These are phyloP conservation scores for Peromyscus eremicus DNA, from an alignment of 2,797 vertebrate species.

Conservation along the genomic window DNA sequence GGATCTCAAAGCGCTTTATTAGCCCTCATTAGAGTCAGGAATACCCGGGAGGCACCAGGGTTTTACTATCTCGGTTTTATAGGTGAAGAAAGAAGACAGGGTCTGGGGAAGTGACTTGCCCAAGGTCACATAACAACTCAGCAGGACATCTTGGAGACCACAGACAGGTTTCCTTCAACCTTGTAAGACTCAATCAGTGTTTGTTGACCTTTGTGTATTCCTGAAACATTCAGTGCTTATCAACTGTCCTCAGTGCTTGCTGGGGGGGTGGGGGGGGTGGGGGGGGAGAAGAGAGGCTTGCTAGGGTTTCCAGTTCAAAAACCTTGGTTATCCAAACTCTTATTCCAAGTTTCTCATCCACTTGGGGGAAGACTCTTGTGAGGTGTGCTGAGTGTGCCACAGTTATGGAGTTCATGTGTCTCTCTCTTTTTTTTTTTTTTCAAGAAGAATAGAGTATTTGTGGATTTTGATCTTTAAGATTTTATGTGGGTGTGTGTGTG, in stretches of 20 bases:
- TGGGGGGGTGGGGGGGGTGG: background rate
- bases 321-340: background rate
- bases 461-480: background rate
- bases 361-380: background rate
- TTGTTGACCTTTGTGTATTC: background rate
- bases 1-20: conserved; percentile 81
- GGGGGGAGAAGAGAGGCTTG: background rate
- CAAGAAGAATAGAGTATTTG: background rate
- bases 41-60: conserved; percentile 67
- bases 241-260: background rate
- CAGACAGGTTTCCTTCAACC: conserved; percentile 50
- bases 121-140: conserved; percentile 72
- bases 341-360: background rate
- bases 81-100: conserved; percentile 65
- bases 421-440: background rate
- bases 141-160: conserved; percentile 34
- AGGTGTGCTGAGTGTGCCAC: background rate
- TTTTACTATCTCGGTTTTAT: conserved; percentile 77
- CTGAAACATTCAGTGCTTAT: background rate
- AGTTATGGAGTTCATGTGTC: background rate
- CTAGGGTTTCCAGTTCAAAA: background rate
- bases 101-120: conserved; percentile 73
- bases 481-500: background rate
- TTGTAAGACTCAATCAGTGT: background rate
- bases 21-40: conserved; percentile 78